A percentile compares a stretch with the other conserved stretches of the same genome.
phyloP scores from a whole-genome alignment of 2,797 vertebrate genomes.

The Nannoperca obscura region DNA sequence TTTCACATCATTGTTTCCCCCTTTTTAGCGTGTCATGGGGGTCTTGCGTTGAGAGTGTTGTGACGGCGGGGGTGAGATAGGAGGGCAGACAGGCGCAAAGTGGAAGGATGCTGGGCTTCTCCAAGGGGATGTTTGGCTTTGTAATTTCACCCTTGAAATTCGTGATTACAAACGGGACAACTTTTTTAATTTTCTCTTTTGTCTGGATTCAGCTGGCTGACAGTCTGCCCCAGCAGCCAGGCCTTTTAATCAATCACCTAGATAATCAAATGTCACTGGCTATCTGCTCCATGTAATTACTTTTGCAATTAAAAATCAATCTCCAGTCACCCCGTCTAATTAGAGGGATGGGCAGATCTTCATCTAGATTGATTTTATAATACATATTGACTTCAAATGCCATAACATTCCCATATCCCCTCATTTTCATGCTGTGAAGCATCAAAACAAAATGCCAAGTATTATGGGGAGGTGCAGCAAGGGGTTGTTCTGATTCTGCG shows the following conservation, averaged over 20 bases:
- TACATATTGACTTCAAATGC: constrained; percentile 99
- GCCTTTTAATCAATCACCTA: constrained; percentile 99
- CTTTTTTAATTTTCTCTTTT: constrained; percentile 99
- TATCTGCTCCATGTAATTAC: constrained; percentile 99
- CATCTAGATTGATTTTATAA: constrained; percentile 99
- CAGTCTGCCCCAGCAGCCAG: constrained; percentile 95
- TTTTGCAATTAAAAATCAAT: constrained; percentile 99
- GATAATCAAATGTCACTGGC: constrained; percentile 99
- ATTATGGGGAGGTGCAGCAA: constrained; percentile 62
- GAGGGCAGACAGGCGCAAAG: constrained; percentile 74
- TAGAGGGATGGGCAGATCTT: constrained; percentile 99
- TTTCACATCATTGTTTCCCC: constrained; percentile 79
- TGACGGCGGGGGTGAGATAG: constrained; percentile 78
- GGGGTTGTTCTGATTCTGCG: constrained; percentile 61
- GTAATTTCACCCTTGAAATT: constrained; percentile 99
- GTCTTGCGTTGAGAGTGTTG: constrained; percentile 65
- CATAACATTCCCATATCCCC: constrained; percentile 98
- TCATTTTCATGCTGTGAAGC: constrained; percentile 92
- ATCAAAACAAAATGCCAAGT: constrained; percentile 79
- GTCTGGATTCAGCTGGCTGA: constrained; percentile 97
- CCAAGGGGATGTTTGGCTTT: constrained; percentile 92
- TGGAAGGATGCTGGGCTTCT: constrained; percentile 80
- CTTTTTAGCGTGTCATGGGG: constrained; percentile 66
- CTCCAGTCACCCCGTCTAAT: constrained; percentile 99
- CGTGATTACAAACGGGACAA: constrained; percentile 99